Percentiles rank a stretch among this genome's conserved stretches.
phyloP scores from a whole-genome alignment of 2,888 invertebrate genomes.

The Cheilosia pagana region DNA sequence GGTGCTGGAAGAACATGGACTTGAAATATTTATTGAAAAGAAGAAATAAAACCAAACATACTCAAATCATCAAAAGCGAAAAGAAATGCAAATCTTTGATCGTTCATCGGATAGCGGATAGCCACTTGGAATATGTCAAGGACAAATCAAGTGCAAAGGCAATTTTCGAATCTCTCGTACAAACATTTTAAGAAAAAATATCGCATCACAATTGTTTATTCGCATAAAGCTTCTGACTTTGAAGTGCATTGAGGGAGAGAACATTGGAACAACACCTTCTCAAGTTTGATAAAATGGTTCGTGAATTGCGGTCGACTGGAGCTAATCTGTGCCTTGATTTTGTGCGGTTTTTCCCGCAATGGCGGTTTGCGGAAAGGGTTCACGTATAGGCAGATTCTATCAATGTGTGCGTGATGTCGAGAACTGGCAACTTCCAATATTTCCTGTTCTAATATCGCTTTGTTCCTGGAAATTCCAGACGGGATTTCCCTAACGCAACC shows the following conservation, averaged over 20 bases:
- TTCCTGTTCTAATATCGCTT: too few species aligned
- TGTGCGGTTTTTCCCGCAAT: too few species aligned
- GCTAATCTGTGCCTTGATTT: too few species aligned
- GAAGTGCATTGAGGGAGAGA: background rate
- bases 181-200: conserved; percentile 36
- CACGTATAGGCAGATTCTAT: too few species aligned
- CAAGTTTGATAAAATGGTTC: background rate
- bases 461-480: too few species aligned
- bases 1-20: background rate
- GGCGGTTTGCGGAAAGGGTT: too few species aligned
- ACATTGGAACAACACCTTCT: background rate
- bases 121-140: conserved; percentile 77
- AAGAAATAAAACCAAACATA: background rate
- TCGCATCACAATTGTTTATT: conserved; percentile 22
- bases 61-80: background rate
- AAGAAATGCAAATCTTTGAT: conserved; percentile 76
- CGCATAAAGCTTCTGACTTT: conserved; percentile 26
- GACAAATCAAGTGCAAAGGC: conserved; percentile 76
- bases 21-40: background rate
- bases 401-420: too few species aligned
- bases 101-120: conserved; percentile 76
- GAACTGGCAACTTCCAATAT: too few species aligned
- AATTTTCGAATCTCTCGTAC: conserved; percentile 51
- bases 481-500: too few species aligned
- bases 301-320: background rate